phyloP scores from a whole-genome alignment of 2,113 vertebrate species.

The Nycticryphes semicollaris region DNA sequence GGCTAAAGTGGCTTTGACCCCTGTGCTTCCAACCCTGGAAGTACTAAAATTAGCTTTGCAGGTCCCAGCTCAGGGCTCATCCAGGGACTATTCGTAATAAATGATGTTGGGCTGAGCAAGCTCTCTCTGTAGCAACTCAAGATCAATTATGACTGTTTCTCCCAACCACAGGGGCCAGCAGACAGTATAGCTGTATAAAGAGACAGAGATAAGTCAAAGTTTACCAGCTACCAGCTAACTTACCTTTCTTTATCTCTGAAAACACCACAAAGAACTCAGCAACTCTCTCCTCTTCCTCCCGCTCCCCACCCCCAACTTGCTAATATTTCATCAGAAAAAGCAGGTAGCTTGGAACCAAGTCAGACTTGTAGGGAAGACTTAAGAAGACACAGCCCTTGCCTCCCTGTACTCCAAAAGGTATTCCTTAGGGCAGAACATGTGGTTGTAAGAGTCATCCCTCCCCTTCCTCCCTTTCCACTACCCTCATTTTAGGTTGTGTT shows the following conservation, averaged over 20 bases:
- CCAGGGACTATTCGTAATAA: not conserved
- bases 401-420: not conserved
- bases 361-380: not conserved
- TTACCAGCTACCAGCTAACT: not conserved
- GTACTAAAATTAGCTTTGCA: not conserved
- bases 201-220: not conserved
- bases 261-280: not conserved
- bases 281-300: rapidly evolving
- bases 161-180: not conserved
- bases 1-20: not conserved
- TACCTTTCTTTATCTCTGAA: not conserved
- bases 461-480: not conserved
- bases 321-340: not conserved
- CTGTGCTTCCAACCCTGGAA: not conserved
- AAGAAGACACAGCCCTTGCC: not conserved
- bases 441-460: not conserved
- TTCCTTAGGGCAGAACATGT: not conserved
- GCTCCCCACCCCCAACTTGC: no score
- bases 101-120: not conserved
- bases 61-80: not conserved
- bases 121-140: not conserved
- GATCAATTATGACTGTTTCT: not conserved
- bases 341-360: not conserved
- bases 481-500: not conserved
- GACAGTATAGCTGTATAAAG: not conserved